Evolutionary conservation across 2,888 invertebrate species (phyloP).

Genomic region (Coleophora deauratella): DNA sequence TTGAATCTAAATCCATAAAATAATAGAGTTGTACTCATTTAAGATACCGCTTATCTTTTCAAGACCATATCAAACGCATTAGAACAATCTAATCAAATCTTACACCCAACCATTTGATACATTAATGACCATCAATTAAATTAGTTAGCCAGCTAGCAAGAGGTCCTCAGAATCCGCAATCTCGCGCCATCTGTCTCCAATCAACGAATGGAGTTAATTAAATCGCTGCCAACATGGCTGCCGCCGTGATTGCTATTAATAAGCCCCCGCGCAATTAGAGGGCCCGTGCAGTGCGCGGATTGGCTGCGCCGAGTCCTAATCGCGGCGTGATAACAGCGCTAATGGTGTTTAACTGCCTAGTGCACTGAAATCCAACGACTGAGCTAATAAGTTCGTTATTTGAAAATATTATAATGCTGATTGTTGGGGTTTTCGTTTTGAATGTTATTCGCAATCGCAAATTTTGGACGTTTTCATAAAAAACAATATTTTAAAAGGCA

Average conservation of each 20-base stretch:
- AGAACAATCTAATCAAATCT: no score
- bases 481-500: no score
- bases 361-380: no score
- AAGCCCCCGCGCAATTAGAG: constrained; percentile 72
- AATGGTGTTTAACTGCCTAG: constrained; percentile 37
- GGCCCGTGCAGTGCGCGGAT: constrained; percentile 56
- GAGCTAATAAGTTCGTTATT: no score
- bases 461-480: no score
- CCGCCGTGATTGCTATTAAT: constrained; percentile 72
- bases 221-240: constrained; percentile 72
- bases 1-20: no score
- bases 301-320: constrained; percentile 62
- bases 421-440: no score
- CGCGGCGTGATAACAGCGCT: constrained; percentile 69
- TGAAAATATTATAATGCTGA: no score
- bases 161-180: constrained; percentile 29
- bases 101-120: neutral
- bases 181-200: constrained; percentile 69
- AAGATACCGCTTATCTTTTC: neutral
- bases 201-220: constrained; percentile 72
- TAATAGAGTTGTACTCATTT: no score
- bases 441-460: no score
- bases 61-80: neutral
- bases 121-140: no score
- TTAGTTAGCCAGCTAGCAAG: no score